These are phyloP conservation scores for Trachemys scripta DNA, from an alignment of 2,113 vertebrate species.

Conservation along the genomic window DNA sequence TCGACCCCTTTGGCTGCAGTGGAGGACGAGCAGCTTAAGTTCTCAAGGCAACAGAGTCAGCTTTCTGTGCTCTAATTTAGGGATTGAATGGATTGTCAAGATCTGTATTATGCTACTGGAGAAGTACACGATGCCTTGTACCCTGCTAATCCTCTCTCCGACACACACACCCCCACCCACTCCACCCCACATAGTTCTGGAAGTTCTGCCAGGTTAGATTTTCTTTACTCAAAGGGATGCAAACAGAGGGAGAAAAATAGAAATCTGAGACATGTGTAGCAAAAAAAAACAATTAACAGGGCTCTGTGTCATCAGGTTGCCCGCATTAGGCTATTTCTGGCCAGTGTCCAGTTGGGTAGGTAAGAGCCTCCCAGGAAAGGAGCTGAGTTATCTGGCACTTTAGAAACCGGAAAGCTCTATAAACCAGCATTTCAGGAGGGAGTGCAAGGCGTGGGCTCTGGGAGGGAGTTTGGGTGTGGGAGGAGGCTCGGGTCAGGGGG, in stretches of 20 bases:
- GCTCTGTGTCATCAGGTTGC: neutral
- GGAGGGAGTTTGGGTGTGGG: too few relatives aligned
- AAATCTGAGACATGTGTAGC: slow-evolving; percentile 2
- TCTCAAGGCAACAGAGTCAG: neutral
- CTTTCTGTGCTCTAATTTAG: neutral
- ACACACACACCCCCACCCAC: neutral
- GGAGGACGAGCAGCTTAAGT: slow-evolving; percentile 30
- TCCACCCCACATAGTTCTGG: neutral
- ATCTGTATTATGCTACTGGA: neutral
- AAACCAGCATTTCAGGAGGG: too few relatives aligned
- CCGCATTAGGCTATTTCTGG: neutral
- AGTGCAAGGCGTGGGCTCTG: too few relatives aligned
- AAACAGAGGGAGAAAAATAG: neutral
- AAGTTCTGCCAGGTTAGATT: neutral
- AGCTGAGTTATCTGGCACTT: neutral
- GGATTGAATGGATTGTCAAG: neutral
- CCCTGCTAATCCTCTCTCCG: neutral
- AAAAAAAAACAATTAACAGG: neutral
- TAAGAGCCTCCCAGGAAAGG: neutral
- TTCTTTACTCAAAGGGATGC: neutral
- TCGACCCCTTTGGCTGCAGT: neutral
- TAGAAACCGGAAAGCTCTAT: too few relatives aligned
- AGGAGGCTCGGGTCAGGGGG: too few relatives aligned
- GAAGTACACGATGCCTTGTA: neutral
- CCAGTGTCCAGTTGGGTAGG: neutral